Evolutionary conservation across 2,113 vertebrate genomes (phyloP), one percentile per base, ranked within the genome.

Genomic region (Hystrix cristata): DNA sequence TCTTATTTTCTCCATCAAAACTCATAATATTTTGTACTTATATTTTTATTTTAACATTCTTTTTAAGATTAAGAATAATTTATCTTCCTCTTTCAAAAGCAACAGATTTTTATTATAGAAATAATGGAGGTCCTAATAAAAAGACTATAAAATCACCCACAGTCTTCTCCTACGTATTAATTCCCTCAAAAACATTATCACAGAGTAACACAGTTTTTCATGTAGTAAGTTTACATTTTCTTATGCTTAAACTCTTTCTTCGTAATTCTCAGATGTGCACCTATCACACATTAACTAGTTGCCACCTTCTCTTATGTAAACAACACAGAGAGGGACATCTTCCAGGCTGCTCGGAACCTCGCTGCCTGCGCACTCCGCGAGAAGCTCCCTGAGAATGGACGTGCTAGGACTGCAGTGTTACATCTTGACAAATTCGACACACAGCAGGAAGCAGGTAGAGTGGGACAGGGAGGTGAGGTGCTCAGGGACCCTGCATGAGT

Each of bases 1-100:
- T 91, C 31, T 95, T 55, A n/a, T 83, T 19, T n/a, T 84, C 46
- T 69, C 74, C 48, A 14, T n/a, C 21, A 67, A 93, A 78, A 86
- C 29, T 48, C 29, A 62, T 6, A 80, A 7, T 78, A 74, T 48
- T 74, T 46, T 57, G 64, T 65, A 48, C 74, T 88, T 85, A 53
- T 29, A 53, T 46, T 29, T 60, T 34, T 64, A 76, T 65, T 59
- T 74, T 55, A 59, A 7, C 4, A 72, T 71, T 78, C 31, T 51
- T 85, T 86, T 84, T 87, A 65, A 13, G 19, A 13, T 69, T 79
- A 79, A 87, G 94, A 89, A 55, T 76, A 31, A 67, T 46, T 51
- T 91, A 23, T 19, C 25, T 76, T 72, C 5, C 72, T 62, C 55
- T 29, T 65, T 85, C 21, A 62, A 83, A 83, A 92, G 23, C 18